Evolutionary conservation across 2,888 invertebrate species (phyloP).

Genomic region (Colletes collaris): DNA sequence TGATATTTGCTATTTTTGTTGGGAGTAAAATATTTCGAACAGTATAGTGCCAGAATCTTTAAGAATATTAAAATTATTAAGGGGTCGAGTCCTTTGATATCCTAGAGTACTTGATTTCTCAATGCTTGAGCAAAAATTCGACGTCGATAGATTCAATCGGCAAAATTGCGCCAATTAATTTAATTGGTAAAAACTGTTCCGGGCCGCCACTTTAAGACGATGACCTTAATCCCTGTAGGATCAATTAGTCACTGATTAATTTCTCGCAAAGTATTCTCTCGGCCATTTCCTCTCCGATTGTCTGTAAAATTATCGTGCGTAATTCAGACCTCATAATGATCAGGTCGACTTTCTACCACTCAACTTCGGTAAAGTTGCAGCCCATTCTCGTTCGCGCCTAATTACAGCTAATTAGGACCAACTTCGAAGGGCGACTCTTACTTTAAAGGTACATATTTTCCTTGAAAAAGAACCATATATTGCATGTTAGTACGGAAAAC

Average conservation of each 20-base stretch:
- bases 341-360: constrained; percentile 59
- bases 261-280: constrained; percentile 63
- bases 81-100: too few relatives aligned
- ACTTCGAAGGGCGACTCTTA: constrained; percentile 39
- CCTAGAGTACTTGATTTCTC: not conserved
- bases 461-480: constrained; percentile 3
- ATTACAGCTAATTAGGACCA: constrained; percentile 65
- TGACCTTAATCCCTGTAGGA: constrained; percentile 64
- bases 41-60: too few relatives aligned
- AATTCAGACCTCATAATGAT: constrained; percentile 71
- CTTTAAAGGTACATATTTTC: constrained; percentile 25
- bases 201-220: constrained; percentile 49
- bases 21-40: too few relatives aligned
- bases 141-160: constrained; percentile 9
- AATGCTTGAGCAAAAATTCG: constrained; percentile 19
- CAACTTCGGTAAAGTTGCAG: constrained; percentile 63
- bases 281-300: constrained; percentile 69
- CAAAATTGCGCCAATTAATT: constrained; percentile 49
- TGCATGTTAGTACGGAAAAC: not conserved
- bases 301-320: constrained; percentile 75
- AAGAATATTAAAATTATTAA: too few relatives aligned
- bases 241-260: constrained; percentile 69
- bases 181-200: constrained; percentile 56
- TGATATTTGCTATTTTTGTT: too few relatives aligned
- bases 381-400: constrained; percentile 57